These are phyloP conservation scores for Oncorhynchus mykiss DNA, from an alignment of 2,113 vertebrate species.

Conservation along the genomic window DNA sequence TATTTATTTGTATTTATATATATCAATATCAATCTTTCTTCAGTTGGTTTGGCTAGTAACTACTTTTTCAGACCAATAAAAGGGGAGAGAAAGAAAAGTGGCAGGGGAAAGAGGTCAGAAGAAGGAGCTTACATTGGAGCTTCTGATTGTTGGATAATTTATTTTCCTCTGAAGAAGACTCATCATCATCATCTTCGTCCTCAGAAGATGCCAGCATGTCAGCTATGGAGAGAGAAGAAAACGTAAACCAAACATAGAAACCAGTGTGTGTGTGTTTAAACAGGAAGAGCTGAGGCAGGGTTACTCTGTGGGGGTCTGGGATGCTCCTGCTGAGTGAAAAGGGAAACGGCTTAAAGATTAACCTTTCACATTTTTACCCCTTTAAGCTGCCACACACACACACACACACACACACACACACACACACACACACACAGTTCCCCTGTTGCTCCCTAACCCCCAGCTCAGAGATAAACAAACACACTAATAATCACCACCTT, in stretches of 20 bases:
- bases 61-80: no score
- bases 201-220: slow-evolving; percentile 84
- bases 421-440: background rate
- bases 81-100: slow-evolving; percentile 20
- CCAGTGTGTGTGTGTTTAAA: slow-evolving; percentile 7
- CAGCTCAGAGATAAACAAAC: slow-evolving; percentile 5
- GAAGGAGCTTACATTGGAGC: slow-evolving; percentile 56
- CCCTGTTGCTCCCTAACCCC: slow-evolving; percentile 27
- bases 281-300: background rate
- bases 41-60: no score
- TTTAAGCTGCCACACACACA: background rate
- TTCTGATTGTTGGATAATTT: slow-evolving; percentile 67
- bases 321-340: slow-evolving; percentile 19
- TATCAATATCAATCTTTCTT: no score
- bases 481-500: slow-evolving; percentile 5
- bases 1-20: no score
- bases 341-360: slow-evolving; percentile 38
- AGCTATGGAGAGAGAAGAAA: slow-evolving; percentile 35
- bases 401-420: slow-evolving; percentile 4
- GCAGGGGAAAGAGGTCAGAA: slow-evolving; percentile 9
- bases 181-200: slow-evolving; percentile 88
- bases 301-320: background rate
- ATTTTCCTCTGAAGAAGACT: slow-evolving; percentile 90
- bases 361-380: slow-evolving; percentile 36
- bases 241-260: no score